Conservation (phyloP, 2,888 invertebrate genomes). For the Papilio demoleus region DNA sequence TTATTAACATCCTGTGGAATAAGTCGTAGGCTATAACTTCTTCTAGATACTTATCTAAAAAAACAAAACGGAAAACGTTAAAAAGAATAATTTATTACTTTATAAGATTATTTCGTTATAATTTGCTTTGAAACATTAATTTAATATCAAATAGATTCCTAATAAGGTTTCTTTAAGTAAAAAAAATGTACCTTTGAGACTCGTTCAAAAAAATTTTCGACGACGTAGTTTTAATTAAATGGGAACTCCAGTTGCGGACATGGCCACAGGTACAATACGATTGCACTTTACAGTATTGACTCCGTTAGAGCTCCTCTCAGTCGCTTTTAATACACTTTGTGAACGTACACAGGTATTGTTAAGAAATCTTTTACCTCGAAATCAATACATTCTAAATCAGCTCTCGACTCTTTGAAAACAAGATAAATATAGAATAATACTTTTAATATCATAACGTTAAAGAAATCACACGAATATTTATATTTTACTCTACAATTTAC, state of each 20-base stretch:
- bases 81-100: no score
- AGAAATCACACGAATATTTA: no score
- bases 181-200: not conserved
- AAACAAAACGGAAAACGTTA: no score
- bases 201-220: not conserved
- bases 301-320: constrained; percentile 2
- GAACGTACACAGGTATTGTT: constrained; percentile 2
- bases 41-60: no score
- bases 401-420: no score
- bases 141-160: not conserved
- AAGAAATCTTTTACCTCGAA: constrained; percentile 21
- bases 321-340: constrained; percentile 31
- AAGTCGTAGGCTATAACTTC: no score
- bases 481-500: no score
- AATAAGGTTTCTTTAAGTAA: not conserved
- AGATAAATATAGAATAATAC: no score
- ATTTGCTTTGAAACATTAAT: not conserved
- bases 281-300: constrained; percentile 36
- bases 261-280: constrained; percentile 20
- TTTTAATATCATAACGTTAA: no score
- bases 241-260: constrained; percentile 2
- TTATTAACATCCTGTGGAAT: no score
- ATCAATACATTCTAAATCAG: constrained; percentile 8
- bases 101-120: not conserved
- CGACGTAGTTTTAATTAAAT: constrained; percentile 24